Base-by-base conservation (phyloP, 2,113 vertebrate genomes). In the Eubucco bourcierii region DNA sequence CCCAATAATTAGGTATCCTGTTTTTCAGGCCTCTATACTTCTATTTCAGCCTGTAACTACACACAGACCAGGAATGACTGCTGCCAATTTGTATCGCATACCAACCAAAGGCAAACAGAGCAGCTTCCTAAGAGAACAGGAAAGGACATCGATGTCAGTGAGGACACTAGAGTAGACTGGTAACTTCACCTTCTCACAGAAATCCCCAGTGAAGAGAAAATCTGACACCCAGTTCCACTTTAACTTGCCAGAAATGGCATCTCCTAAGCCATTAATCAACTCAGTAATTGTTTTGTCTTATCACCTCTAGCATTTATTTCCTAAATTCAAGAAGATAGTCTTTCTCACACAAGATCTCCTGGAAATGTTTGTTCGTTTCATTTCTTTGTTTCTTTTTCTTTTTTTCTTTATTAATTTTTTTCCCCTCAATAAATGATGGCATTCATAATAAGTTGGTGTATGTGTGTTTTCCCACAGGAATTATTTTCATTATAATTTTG, bases 1-100 rank as follows among this genome's bases (percentile, higher is more conserved):
- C 39, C 34, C 74, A 81, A 2, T 84, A 84, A 79, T 89, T 76
- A 93, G 23, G 16, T 73, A 92, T 94, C 93, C 81, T 87, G 91
- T 92, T 94, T 92, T 92, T 90, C 89, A 90, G 78, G 81, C 27
- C 29, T 47, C 4, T 7, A 15, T 70, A 56, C 27, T 79, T 50
- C 72, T 81, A 84, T 84, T 92, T 89, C 55, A 84, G 37, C 33
- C 50, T 87, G 53, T 55, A 68, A 65, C 58, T 34, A 60, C 50
- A 33, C 28, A n/a, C 4, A 73, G 47, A 31, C 10, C 8, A 78
- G 67, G 67, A 90, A 88, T 1, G 2, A 87, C 8, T 1, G 5
- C 59, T 27, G 34, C 20, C 11, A 58, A 3, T 75, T 80, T 71
- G 33, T n/a, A 47, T 23, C 11, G 0, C 65, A 8, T 46, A 12